Conservation (phyloP, 2,113 vertebrate species). For the Chaetodon auriga region DNA sequence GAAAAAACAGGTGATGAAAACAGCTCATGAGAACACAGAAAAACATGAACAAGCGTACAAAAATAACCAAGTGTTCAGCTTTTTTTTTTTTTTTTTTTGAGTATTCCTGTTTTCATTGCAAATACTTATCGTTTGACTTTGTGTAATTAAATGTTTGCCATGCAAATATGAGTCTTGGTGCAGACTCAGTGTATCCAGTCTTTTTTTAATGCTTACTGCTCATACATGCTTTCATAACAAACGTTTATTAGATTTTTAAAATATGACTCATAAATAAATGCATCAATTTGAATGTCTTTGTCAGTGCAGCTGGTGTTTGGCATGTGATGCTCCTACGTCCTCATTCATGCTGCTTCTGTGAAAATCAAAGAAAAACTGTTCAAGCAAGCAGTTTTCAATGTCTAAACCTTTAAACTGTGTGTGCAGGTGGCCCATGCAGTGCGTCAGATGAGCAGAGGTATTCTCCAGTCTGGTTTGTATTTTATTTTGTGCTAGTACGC, state of each 20-base stretch:
- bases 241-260: background rate
- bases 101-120: background rate
- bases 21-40: background rate
- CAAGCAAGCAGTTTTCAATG: background rate
- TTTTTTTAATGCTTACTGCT: background rate
- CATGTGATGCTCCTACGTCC: too few species aligned
- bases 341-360: too few species aligned
- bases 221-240: background rate
- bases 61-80: background rate
- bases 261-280: background rate
- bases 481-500: background rate
- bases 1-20: background rate
- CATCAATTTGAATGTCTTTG: background rate
- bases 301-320: background rate
- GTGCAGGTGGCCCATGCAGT: background rate
- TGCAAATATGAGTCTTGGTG: background rate
- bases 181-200: background rate
- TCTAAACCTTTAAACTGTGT: background rate
- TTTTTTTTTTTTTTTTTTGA: background rate
- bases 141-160: background rate
- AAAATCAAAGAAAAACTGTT: too few species aligned
- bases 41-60: background rate
- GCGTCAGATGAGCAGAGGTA: background rate
- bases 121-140: constrained; percentile 9
- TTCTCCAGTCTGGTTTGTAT: background rate